Evolutionary conservation across 2,888 invertebrate species (phyloP).

Genomic region (Orthosia gothica): DNA sequence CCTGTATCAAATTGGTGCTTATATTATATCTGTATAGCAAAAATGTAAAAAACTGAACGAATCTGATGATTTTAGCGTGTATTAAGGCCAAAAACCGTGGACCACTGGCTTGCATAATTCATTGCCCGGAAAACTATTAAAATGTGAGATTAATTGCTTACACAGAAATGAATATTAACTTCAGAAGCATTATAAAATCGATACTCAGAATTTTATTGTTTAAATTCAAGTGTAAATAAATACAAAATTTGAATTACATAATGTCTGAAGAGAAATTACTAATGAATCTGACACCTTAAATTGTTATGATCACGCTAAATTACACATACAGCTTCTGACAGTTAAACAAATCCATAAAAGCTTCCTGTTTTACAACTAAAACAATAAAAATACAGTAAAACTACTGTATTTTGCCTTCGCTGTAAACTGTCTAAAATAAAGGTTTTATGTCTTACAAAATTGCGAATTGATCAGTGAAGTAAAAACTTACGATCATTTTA

Average conservation of each 20-base stretch:
- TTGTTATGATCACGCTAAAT: constrained; percentile 39
- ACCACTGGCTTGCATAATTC: background rate
- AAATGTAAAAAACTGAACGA: no score
- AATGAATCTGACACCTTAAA: constrained; percentile 36
- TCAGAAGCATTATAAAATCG: background rate
- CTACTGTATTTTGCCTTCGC: constrained; percentile 12
- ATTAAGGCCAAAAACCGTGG: no score
- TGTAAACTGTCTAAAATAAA: constrained; percentile 5
- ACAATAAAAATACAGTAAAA: constrained; percentile 44
- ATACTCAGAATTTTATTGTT: constrained; percentile 4
- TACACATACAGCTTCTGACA: constrained; percentile 10
- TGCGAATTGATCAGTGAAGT: constrained; percentile 23
- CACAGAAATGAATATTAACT: background rate
- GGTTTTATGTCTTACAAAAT: constrained; percentile 35
- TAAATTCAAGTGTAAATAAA: constrained; percentile 5
- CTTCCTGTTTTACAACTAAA: constrained; percentile 33
- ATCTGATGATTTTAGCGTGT: no score
- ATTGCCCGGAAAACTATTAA: background rate
- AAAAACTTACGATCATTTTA: constrained; percentile 13
- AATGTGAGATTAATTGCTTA: background rate
- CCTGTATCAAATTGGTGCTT: no score
- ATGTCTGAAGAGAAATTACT: constrained; percentile 8
- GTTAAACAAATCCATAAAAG: constrained; percentile 38
- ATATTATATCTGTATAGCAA: no score
- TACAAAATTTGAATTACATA: background rate